phyloP scores from a whole-genome alignment of 2,113 vertebrate species.

The Hypocryptadius cinnamomeus region DNA sequence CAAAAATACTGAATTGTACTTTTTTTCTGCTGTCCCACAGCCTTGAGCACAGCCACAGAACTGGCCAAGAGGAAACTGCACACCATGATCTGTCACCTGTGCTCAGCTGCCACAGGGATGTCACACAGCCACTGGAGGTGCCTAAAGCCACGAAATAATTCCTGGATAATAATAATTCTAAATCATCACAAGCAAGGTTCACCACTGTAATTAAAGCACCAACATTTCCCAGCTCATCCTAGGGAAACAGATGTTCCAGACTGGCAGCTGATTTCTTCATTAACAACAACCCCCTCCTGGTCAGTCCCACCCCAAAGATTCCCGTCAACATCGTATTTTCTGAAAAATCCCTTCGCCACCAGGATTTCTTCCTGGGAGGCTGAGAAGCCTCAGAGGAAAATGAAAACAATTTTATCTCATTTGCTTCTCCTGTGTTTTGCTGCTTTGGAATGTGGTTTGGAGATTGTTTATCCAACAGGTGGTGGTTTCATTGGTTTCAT shows the following conservation, averaged over 20 bases:
- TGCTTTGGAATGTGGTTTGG: too few species aligned
- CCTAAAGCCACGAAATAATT: accelerated
- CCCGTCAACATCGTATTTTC: background rate
- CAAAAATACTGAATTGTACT: accelerated
- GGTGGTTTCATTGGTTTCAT: too few species aligned
- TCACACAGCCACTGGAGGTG: background rate
- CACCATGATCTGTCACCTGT: too few species aligned
- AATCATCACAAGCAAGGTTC: background rate
- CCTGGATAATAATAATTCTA: background rate
- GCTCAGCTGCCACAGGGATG: background rate
- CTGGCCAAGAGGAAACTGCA: accelerated
- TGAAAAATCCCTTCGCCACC: too few species aligned
- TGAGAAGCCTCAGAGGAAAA: too few species aligned
- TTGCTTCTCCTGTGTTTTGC: too few species aligned
- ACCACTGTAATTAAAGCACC: background rate
- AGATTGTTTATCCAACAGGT: too few species aligned
- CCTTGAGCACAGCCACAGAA: background rate
- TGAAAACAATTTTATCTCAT: too few species aligned
- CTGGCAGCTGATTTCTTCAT: background rate
- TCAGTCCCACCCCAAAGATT: background rate
- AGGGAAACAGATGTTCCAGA: background rate
- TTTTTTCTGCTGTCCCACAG: background rate
- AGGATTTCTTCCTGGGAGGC: too few species aligned
- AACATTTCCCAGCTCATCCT: background rate
- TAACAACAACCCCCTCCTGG: background rate